Conservation (phyloP, 2,797 vertebrate species). For the Lepus oiostolus region DNA sequence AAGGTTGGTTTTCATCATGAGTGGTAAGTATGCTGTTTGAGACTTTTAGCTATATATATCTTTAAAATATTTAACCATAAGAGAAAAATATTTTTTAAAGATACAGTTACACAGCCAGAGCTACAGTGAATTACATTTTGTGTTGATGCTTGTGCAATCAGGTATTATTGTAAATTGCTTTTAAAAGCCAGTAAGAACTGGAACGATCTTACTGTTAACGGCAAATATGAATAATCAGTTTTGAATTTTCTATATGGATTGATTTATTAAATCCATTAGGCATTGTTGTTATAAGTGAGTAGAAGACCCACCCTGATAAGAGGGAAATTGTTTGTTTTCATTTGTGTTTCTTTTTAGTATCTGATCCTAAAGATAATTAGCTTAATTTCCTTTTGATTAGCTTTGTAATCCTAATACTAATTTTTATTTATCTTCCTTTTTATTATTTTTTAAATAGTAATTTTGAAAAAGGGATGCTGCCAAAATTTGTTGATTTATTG, state of each 20-base stretch:
- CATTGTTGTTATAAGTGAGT: slow-evolving; percentile 59
- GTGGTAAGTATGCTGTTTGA: slow-evolving; percentile 89
- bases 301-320: slow-evolving; percentile 51
- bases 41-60: slow-evolving; percentile 72
- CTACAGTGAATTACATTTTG: slow-evolving; percentile 65
- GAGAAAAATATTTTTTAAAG: slow-evolving; percentile 64
- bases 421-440: slow-evolving; percentile 67
- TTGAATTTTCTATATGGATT: slow-evolving; percentile 62
- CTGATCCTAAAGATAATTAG: slow-evolving; percentile 55
- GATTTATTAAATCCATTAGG: slow-evolving; percentile 54
- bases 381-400: slow-evolving; percentile 67
- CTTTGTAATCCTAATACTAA: slow-evolving; percentile 67
- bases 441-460: slow-evolving; percentile 43
- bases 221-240: slow-evolving; percentile 29
- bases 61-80: slow-evolving; percentile 63
- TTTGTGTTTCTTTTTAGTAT: slow-evolving; percentile 35
- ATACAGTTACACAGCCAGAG: slow-evolving; percentile 51
- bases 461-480: slow-evolving; percentile 60
- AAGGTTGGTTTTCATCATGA: slow-evolving; percentile 90
- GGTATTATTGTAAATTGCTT: slow-evolving; percentile 67
- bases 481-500: slow-evolving; percentile 62
- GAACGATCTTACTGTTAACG: slow-evolving; percentile 60
- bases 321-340: not conserved
- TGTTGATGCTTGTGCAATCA: slow-evolving; percentile 68
- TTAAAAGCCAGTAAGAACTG: slow-evolving; percentile 65